phyloP scores from a whole-genome alignment of 1,140 invertebrate genomes.

The Drosophila neocordata region DNA sequence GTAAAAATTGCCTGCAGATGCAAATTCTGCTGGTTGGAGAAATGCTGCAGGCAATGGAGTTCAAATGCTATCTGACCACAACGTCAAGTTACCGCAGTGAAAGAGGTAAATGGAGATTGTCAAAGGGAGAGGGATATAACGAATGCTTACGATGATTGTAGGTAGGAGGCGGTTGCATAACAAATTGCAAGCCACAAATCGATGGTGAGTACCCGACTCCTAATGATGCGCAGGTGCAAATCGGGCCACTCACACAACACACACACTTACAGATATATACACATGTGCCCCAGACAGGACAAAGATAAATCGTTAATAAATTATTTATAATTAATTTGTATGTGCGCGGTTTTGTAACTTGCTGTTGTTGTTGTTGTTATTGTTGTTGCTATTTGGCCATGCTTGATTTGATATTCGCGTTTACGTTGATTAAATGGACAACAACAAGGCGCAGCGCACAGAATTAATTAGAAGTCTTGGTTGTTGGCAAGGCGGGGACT shows the following conservation, averaged over 20 bases:
- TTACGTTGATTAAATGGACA: conserved; percentile 78
- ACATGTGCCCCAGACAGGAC: conserved; percentile 68
- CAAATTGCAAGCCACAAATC: conserved; percentile 75
- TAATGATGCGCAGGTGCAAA: conserved; percentile 63
- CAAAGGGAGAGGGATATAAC: conserved; percentile 1
- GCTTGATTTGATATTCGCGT: conserved; percentile 78
- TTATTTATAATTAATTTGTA: conserved; percentile 82
- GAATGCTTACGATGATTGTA: conserved; percentile 7
- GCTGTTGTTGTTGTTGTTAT: conserved; percentile 20
- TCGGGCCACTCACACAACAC: conserved; percentile 24
- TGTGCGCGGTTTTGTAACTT: conserved; percentile 67
- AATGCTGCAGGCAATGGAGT: neutral
- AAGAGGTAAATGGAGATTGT: conserved; percentile 30
- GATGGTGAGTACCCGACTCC: conserved; percentile 49
- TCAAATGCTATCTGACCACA: conserved; percentile 56
- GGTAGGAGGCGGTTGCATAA: conserved; percentile 53
- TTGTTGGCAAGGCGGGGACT: conserved; percentile 23
- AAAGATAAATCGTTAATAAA: conserved; percentile 82
- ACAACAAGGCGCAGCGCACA: conserved; percentile 49
- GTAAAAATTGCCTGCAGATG: conserved; percentile 52
- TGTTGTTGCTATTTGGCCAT: conserved; percentile 29
- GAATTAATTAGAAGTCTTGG: conserved; percentile 74
- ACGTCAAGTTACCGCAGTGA: conserved; percentile 65
- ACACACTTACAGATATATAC: conserved; percentile 21
- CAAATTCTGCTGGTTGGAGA: conserved; percentile 28